Base-by-base conservation (phyloP, 2,113 vertebrate species). In the Platichthys flesus region DNA sequence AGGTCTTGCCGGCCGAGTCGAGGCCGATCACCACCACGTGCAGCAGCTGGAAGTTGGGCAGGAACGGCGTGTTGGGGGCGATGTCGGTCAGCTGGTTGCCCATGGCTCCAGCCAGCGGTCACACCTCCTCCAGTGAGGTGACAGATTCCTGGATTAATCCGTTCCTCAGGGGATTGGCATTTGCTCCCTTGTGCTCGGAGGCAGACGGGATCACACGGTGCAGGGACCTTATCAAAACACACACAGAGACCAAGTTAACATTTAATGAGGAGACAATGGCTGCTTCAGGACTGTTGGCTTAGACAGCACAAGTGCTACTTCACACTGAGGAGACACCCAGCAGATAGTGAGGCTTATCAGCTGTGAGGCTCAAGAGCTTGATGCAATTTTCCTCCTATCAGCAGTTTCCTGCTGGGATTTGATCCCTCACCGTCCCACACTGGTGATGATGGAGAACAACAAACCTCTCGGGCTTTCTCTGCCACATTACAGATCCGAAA, bases 41-140 rank as follows among this genome's bases (percentile, higher is more conserved):
- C 31, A 97, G 82, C 1, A 94, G 91, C 86, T 97, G 96, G 81
- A 97, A 95, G 79, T 85, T 93, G 14, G 96, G 95, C 92, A 97
- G 85, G 87, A 97, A 96, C 0, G 95, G 81, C 6, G 92, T 86
- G 67, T 91, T 93, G 6, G 96, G 95, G 1, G 96, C 95, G n/a
- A 96, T 95, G 62, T 97, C 95, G 0, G 95, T 95, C 84, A 97
- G 83, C 86, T 96, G 96, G 91, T 97, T 98, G 74, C 97, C 97
- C 97, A 98, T 97, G 81, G 73, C 67, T 21, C 65, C 76, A 28
- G 45, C 77, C 67, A 24, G 65, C 70, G 64, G 79, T 93, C 87
- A 86, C 87, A 84, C 89, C 88, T 68, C 71, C 85, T 86, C 74
- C 67, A 67, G 76, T 58, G 79, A 79, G 85, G 85, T 63, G 85